Evolutionary conservation across 2,797 vertebrate species (phyloP).

Genomic region (Bradypodion pumilum): DNA sequence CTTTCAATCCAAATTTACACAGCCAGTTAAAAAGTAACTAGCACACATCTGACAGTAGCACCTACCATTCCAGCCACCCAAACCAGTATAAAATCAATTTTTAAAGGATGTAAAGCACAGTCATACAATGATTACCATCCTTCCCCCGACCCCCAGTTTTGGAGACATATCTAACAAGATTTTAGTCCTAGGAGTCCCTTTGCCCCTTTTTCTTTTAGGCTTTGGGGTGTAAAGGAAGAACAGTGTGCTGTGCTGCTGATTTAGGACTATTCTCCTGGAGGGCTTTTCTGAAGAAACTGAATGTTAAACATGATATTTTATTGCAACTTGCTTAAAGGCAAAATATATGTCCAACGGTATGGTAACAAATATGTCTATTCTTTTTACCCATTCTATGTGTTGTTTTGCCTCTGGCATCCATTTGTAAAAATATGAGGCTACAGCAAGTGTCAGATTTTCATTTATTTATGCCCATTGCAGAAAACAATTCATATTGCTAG

Average conservation of each 20-base stretch:
- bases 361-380: background rate
- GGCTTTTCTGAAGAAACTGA: background rate
- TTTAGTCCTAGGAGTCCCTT: slow-evolving; percentile 38
- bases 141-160: slow-evolving; percentile 29
- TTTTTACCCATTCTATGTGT: background rate
- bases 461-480: background rate
- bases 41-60: slow-evolving; percentile 26
- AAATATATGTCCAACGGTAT: background rate
- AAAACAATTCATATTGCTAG: background rate
- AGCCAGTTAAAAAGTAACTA: slow-evolving; percentile 55
- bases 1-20: slow-evolving; percentile 44
- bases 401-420: background rate
- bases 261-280: background rate
- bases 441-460: background rate
- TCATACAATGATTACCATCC: slow-evolving; percentile 30
- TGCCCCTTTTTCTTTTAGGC: slow-evolving; percentile 27
- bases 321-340: background rate
- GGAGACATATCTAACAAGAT: slow-evolving; percentile 28
- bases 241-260: background rate
- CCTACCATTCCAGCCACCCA: slow-evolving; percentile 30
- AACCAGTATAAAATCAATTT: slow-evolving; percentile 45
- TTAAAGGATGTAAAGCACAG: slow-evolving; percentile 38
- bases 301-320: slow-evolving; percentile 1
- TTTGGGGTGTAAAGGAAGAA: background rate
- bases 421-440: background rate